Conservation (phyloP, 1,140 invertebrate genomes). For the Colletes gigas region DNA sequence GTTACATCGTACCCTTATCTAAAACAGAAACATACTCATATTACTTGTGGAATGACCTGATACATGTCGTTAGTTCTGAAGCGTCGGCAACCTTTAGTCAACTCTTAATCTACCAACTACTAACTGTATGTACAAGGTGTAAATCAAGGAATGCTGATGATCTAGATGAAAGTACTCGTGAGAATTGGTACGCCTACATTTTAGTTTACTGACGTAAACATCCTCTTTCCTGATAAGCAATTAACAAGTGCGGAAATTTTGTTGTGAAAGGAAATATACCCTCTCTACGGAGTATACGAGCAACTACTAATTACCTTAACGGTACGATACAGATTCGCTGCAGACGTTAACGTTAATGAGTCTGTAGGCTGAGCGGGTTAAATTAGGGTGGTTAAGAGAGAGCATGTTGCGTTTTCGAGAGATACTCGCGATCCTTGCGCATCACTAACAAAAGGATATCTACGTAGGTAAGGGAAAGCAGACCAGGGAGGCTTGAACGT, state of each 20-base stretch:
- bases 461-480: conserved; percentile 72
- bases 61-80: neutral
- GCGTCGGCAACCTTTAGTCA: neutral
- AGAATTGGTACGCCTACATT: neutral
- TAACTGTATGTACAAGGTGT: neutral
- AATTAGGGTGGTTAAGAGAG: conserved; percentile 13
- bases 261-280: too few relatives aligned
- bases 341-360: neutral
- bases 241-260: too few relatives aligned
- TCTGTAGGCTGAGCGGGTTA: neutral
- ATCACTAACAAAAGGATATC: conserved; percentile 75
- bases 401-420: neutral
- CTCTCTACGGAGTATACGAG: neutral
- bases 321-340: neutral
- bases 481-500: conserved; percentile 48
- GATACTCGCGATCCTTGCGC: conserved; percentile 58
- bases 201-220: too few relatives aligned
- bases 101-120: neutral
- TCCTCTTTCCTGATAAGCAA: too few relatives aligned
- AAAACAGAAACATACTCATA: too few relatives aligned
- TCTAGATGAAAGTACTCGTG: too few relatives aligned
- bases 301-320: neutral
- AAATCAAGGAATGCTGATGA: neutral
- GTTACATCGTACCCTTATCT: too few relatives aligned
- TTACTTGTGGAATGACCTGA: too few relatives aligned